A percentile compares a stretch with the other conserved stretches of the same genome.
Conservation (phyloP, 2,888 invertebrate species). For the Tipula lateralis region DNA sequence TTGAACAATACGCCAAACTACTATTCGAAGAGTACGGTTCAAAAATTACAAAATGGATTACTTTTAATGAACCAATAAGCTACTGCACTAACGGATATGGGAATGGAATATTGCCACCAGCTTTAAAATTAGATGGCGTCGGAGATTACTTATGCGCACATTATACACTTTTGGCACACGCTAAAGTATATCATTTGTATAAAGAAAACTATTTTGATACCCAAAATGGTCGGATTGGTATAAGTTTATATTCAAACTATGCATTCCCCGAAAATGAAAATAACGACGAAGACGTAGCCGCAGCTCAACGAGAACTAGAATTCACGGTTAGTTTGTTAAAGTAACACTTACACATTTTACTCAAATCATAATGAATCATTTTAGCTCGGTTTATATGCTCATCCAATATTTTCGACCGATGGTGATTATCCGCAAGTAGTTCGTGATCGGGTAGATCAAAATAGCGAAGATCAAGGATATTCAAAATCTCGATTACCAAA, state of each 20-base stretch:
- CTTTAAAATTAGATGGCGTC: conserved; percentile 45
- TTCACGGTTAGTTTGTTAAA: background rate
- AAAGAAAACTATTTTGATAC: conserved; percentile 37
- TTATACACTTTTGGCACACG: conserved; percentile 54
- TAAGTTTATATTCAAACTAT: conserved; percentile 39
- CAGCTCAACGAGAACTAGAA: conserved; percentile 30
- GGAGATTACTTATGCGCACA: conserved; percentile 54
- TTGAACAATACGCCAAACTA: conserved; percentile 51
- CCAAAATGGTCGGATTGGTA: conserved; percentile 41
- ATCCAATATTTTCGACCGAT: conserved; percentile 41
- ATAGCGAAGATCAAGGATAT: conserved; percentile 42
- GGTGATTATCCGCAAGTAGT: conserved; percentile 45
- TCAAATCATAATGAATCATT: background rate
- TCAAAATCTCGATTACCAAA: conserved; percentile 36
- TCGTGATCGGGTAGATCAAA: conserved; percentile 40
- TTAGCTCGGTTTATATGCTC: conserved; percentile 45
- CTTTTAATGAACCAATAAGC: conserved; percentile 55
- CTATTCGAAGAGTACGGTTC: conserved; percentile 50
- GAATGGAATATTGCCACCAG: conserved; percentile 37
- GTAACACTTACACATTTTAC: too few species aligned
- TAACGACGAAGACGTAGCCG: conserved; percentile 33
- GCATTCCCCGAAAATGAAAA: conserved; percentile 37
- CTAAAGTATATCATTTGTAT: conserved; percentile 49
- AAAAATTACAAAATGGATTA: conserved; percentile 55
- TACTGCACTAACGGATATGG: conserved; percentile 52